A percentile compares a stretch with the other conserved stretches of the same genome.
Evolutionary conservation across 1,140 invertebrate genomes (phyloP).

Genomic region (Platyura marginata): DNA sequence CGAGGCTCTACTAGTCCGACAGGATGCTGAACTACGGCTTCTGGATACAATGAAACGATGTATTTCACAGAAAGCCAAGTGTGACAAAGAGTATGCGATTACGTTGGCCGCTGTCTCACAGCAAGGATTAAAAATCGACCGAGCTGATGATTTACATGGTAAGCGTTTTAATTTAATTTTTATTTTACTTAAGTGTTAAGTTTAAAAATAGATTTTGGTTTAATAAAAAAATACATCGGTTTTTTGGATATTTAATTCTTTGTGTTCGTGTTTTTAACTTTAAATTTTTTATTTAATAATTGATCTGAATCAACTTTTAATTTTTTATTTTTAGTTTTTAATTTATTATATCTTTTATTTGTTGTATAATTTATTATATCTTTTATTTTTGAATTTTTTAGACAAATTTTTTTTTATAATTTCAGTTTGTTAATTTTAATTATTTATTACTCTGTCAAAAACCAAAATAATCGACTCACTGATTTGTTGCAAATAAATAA

Average conservation of each 20-base stretch:
- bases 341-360: too few species aligned
- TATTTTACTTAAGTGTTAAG: background rate
- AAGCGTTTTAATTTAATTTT: constrained; percentile 23
- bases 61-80: constrained; percentile 67
- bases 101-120: constrained; percentile 55
- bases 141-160: constrained; percentile 56
- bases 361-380: too few species aligned
- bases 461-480: too few species aligned
- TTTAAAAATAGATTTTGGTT: too few species aligned
- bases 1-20: constrained; percentile 65
- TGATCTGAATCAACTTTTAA: background rate
- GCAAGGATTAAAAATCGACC: constrained; percentile 69
- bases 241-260: background rate
- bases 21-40: constrained; percentile 78
- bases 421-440: too few species aligned
- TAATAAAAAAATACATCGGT: too few species aligned
- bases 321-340: too few species aligned
- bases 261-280: background rate
- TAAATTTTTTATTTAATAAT: background rate
- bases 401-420: too few species aligned
- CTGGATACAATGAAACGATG: constrained; percentile 78
- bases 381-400: too few species aligned
- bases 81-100: constrained; percentile 74
- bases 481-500: too few species aligned
- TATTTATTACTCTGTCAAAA: too few species aligned